These are phyloP conservation scores for Bradypus variegatus DNA, from an alignment of 2,797 vertebrate species.

Conservation along the genomic window DNA sequence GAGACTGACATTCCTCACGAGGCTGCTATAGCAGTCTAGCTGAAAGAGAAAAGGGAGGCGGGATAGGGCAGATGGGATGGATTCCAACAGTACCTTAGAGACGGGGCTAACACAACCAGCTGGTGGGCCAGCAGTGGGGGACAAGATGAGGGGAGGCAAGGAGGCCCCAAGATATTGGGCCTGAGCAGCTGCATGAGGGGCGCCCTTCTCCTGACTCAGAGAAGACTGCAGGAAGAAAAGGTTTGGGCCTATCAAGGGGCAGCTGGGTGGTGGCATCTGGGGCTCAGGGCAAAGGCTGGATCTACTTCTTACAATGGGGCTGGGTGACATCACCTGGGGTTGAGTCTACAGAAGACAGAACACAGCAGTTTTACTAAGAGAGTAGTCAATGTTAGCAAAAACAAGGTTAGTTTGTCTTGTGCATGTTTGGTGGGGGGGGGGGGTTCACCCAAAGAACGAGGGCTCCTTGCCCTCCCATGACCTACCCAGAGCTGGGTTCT, in stretches of 20 bases:
- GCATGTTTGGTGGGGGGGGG: no score
- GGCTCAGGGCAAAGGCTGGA: not conserved
- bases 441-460: not conserved
- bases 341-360: not conserved
- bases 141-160: not conserved
- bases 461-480: not conserved
- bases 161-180: not conserved
- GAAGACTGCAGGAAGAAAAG: not conserved
- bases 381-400: not conserved
- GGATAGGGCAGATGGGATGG: not conserved
- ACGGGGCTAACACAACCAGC: not conserved
- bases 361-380: not conserved
- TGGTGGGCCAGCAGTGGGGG: not conserved
- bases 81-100: not conserved
- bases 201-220: not conserved
- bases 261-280: not conserved
- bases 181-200: not conserved
- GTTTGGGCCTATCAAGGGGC: rapidly evolving
- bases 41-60: not conserved
- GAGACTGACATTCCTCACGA: not conserved
- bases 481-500: not conserved
- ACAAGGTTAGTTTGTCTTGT: not conserved
- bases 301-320: not conserved
- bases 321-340: not conserved
- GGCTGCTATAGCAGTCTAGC: not conserved